Conservation (phyloP, 2,113 vertebrate genomes). For the Hippocampus zosterae region DNA sequence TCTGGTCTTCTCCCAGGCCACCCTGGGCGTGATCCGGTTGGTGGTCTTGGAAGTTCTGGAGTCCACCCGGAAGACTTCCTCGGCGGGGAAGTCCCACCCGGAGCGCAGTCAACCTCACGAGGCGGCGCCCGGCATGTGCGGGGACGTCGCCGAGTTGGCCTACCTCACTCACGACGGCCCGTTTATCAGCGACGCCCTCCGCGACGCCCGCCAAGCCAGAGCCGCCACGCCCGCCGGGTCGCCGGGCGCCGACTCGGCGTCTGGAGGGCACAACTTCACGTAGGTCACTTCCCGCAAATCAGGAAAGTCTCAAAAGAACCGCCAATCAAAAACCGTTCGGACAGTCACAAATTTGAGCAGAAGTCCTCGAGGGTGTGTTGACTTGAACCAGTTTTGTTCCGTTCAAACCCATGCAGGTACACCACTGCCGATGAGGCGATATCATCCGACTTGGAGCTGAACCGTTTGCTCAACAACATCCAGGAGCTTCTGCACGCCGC, state of each 20-base stretch:
- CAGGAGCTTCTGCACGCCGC: constrained; percentile 86
- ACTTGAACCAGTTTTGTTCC: too few relatives aligned
- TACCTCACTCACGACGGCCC: constrained; percentile 93
- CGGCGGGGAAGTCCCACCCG: constrained; percentile 50
- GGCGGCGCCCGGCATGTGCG: constrained; percentile 23
- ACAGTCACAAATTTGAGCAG: too few relatives aligned
- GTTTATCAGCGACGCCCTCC: constrained; percentile 92
- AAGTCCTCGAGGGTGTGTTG: too few relatives aligned
- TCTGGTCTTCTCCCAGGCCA: constrained; percentile 72
- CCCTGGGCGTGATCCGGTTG: constrained; percentile 80
- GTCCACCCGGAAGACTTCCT: constrained; percentile 80
- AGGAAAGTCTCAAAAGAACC: too few relatives aligned
- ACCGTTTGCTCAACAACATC: constrained; percentile 80
- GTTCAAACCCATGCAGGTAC: constrained; percentile 51
- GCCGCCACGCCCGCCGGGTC: constrained; percentile 37
- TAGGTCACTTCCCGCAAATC: not conserved
- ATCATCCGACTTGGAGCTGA: constrained; percentile 85
- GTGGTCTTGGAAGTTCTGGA: constrained; percentile 89
- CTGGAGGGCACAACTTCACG: constrained; percentile 77
- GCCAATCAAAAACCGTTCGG: too few relatives aligned
- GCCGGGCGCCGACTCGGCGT: constrained; percentile 60
- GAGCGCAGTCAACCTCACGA: constrained; percentile 6
- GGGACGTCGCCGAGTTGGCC: constrained; percentile 83
- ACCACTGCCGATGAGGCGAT: constrained; percentile 74
- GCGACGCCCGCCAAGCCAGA: constrained; percentile 71